Conservation (phyloP, 2,113 vertebrate genomes). For the Struthidea cinerea region DNA sequence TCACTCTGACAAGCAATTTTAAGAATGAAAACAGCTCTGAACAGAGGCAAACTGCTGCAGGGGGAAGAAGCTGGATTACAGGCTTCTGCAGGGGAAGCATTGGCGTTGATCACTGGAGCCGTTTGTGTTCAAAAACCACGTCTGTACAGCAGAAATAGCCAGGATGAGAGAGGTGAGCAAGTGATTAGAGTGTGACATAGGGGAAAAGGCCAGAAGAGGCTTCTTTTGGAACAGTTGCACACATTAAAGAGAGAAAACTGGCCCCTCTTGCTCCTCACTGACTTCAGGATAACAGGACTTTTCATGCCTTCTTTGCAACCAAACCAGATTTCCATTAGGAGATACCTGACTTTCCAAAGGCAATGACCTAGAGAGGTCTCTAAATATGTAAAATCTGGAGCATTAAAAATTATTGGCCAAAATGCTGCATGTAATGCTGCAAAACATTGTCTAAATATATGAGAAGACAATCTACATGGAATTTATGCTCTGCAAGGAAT, state of each 20-base stretch:
- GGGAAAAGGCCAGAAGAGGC: not conserved
- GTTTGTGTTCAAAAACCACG: fast-evolving
- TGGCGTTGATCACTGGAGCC: not conserved
- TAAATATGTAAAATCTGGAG: not conserved
- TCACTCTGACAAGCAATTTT: not conserved
- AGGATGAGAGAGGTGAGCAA: not conserved
- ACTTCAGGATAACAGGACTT: not conserved
- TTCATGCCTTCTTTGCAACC: not conserved
- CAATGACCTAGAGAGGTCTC: not conserved
- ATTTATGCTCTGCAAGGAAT: not conserved
- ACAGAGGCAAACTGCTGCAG: not conserved
- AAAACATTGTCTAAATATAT: not conserved
- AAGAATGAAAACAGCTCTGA: not conserved
- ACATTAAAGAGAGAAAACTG: not conserved
- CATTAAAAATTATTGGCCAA: not conserved
- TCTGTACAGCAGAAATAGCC: not conserved
- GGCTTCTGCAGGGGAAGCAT: not conserved
- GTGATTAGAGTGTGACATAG: fast-evolving
- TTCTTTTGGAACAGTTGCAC: not conserved
- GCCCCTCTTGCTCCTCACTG: not conserved
- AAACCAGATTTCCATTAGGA: not conserved
- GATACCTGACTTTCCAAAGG: not conserved
- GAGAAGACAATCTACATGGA: not conserved
- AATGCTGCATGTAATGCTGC: not conserved
- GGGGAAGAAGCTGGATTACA: not conserved